Conservation (phyloP, 2,888 invertebrate genomes). For the Shargacucullia verbasci region DNA sequence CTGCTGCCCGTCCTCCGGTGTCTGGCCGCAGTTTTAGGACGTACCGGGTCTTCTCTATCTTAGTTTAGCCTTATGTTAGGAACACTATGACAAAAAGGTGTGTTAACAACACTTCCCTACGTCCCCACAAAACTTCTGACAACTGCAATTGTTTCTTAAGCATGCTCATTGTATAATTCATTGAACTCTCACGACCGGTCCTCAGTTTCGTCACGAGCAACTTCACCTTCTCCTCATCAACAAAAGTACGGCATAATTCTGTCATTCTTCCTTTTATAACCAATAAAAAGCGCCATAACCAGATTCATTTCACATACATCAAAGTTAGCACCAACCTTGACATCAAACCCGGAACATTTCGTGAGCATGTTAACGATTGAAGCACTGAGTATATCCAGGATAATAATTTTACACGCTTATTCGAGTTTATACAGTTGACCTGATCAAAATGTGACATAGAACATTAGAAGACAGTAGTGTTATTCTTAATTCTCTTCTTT, state of each 20-base stretch:
- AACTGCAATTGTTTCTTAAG: too few species aligned
- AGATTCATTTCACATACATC: constrained; percentile 5
- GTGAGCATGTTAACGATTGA: constrained; percentile 33
- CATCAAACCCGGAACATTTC: constrained; percentile 32
- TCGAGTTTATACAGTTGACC: constrained; percentile 32
- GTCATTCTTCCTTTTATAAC: constrained; percentile 14
- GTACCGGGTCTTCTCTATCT: too few species aligned
- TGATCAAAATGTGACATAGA: constrained; percentile 16
- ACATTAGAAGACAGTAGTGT: constrained; percentile 6
- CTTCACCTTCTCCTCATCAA: constrained; percentile 1
- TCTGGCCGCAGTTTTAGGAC: too few species aligned
- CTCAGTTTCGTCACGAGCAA: too few species aligned
- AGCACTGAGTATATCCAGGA: constrained; percentile 13
- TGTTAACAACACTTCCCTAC: too few species aligned
- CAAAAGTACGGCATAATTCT: not conserved
- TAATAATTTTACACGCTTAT: constrained; percentile 36
- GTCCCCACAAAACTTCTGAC: too few species aligned
- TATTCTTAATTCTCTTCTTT: too few species aligned
- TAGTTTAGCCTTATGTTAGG: too few species aligned
- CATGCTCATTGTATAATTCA: too few species aligned
- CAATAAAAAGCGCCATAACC: constrained; percentile 31
- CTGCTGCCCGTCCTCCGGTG: too few species aligned
- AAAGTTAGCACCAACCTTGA: constrained; percentile 28
- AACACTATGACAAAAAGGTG: too few species aligned
- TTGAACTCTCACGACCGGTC: too few species aligned